Base-by-base conservation (phyloP, 2,113 vertebrate genomes). In the Carollia perspicillata region DNA sequence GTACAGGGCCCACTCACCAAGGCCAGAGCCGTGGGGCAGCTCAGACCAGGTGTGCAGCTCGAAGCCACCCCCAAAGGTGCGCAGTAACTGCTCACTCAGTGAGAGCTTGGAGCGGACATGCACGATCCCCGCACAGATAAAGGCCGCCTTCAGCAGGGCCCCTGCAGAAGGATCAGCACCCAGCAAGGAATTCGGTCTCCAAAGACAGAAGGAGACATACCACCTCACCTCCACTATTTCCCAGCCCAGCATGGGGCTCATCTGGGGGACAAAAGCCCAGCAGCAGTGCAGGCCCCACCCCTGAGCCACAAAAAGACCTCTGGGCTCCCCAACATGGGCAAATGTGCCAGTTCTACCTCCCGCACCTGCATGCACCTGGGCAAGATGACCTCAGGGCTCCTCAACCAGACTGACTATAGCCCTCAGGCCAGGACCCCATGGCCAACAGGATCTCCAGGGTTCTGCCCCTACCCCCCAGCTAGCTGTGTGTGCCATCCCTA, bases 1-100 rank as follows among this genome's bases (percentile, higher is more conserved):
- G 17, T 2, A 35, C 28, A 30, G 55, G 49, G 14, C 23, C 30
- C 0, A 23, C 99, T 97, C 92, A 99, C 99, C 99, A 0, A 99
- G 98, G 71, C 99, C 99, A 0, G 99, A 99, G 33, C 99, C 99
- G 0, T 99, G 99, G 2, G 99, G 99, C 92, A 99, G 98, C 51
- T 97, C 95, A 0, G 99, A 99, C 99, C 99, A 99, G 84, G 99
- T 99, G 93, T 99, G 99, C 53, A 99, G 98, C 98, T 99, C 99
- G 89, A 99, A 98, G 14, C 99, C 99, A 0, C 99, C 99, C 6
- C 98, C 98, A 1, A 99, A 99, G 65, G 30, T 75, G 47, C 98
- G 95, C 89, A 98, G 92, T 96, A 99, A 98, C 98, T 99, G 99
- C 13, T 98, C 97, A 22, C 4, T 85, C 97, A 99, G 94, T 18